A percentile compares a stretch with the other conserved stretches of the same genome.
Evolutionary conservation across 2,888 invertebrate genomes (phyloP).

Genomic region (Gastrophysa polygoni): DNA sequence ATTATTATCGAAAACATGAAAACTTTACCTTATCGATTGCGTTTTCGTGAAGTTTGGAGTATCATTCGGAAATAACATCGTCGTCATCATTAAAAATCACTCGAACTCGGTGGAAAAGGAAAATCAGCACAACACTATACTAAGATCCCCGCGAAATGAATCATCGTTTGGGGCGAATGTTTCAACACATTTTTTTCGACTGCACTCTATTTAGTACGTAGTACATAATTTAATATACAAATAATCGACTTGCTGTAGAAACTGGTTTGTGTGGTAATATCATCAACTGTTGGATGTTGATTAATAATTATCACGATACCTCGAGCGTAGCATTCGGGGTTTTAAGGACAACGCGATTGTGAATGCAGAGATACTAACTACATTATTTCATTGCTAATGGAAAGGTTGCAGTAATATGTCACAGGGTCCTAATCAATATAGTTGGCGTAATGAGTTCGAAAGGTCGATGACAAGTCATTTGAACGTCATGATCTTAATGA

Average conservation of each 20-base stretch:
- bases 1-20: too few relatives aligned
- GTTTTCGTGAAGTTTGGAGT: too few relatives aligned
- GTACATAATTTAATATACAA: conserved; percentile 8
- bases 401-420: too few relatives aligned
- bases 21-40: too few relatives aligned
- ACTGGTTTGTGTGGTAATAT: conserved; percentile 16
- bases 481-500: too few relatives aligned
- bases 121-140: background rate
- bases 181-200: conserved; percentile 6
- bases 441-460: too few relatives aligned
- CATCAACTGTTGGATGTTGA: background rate
- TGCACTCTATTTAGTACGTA: conserved; percentile 5
- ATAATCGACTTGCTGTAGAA: conserved; percentile 13
- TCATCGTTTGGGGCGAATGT: background rate
- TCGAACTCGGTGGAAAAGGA: background rate
- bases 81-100: background rate
- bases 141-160: background rate
- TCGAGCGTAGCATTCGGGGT: background rate
- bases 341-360: background rate
- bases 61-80: background rate
- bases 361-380: background rate
- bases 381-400: too few relatives aligned
- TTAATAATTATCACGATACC: background rate
- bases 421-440: too few relatives aligned
- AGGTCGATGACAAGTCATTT: too few relatives aligned